Evolutionary conservation across 2,888 invertebrate species (phyloP), one percentile per base, ranked within the genome.

Genomic region (Drosophila histrio): DNA sequence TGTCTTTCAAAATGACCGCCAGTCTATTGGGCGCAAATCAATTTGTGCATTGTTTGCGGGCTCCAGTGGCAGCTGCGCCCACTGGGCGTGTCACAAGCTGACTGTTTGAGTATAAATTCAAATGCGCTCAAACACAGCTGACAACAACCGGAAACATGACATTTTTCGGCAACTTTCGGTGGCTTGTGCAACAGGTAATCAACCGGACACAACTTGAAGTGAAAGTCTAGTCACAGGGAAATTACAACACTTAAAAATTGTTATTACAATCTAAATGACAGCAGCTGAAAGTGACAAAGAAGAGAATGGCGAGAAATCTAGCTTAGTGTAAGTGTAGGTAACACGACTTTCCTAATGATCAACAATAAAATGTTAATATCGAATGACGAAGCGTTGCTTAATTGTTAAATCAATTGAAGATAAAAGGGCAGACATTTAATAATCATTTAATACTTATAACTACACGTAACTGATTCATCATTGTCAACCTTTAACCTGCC

Each of bases 141-240:
- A n/a, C n/a, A n/a, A 47, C 65, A 63, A 39, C 61, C 60, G 75
- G 65, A 75, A 56, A 59, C 54, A 39, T 57, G 61, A 64, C 60
- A 63, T 57, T 57, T 73, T 77, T 77, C 34, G 64, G 59, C 57
- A 44, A 44, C 56, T 60, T 26, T 65, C 32, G 41, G 57, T 15
- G 15, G 38, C 5, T 68, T 65, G 72, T 74, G 79, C 81, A 79
- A 79, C 79, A 79, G 76, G 79, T 78, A 60, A 46, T 58, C 64
- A 56, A 44, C 39, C 60, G 50, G 57, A 44, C 57, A 32, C 22
- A 21, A 24, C 43, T 15, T 15, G 44, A 78, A 76, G 82, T 81
- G 82, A 79, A 79, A 81, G 79, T 76, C 52, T 28, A 26, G 43
- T 34, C 30, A 38, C 22, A 56, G 66, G 56, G 15, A 62, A 58